These are phyloP conservation scores for Stenichneumon culpator DNA, from an alignment of 2,888 invertebrate species.

Conservation along the genomic window DNA sequence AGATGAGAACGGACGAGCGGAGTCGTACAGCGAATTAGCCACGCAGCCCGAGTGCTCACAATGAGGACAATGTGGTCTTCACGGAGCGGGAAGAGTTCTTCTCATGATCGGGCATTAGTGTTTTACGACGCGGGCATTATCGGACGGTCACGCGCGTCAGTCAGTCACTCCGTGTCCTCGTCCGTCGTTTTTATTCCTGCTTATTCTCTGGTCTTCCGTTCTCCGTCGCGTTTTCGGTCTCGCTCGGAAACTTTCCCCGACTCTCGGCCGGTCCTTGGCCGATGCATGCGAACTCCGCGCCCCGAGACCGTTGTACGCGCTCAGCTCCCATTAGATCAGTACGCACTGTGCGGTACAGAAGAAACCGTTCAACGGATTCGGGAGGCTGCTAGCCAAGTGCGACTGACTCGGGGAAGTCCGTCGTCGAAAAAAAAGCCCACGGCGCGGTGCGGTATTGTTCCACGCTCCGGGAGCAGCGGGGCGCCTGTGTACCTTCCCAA, in stretches of 20 bases:
- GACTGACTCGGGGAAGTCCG: constrained; percentile 38
- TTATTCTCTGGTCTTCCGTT: constrained; percentile 25
- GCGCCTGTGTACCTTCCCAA: not conserved
- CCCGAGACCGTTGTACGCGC: constrained; percentile 12
- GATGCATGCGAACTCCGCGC: constrained; percentile 2
- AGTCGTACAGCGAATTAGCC: constrained; percentile 74
- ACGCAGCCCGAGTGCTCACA: constrained; percentile 74
- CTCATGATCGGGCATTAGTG: constrained; percentile 84
- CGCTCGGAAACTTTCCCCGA: constrained; percentile 38
- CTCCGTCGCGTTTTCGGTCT: constrained; percentile 8
- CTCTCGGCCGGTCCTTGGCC: constrained; percentile 3
- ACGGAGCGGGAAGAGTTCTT: constrained; percentile 72
- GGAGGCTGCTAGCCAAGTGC: constrained; percentile 18
- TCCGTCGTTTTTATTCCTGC: constrained; percentile 52
- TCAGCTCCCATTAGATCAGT: constrained; percentile 39
- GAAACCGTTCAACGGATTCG: constrained; percentile 5
- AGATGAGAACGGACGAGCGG: constrained; percentile 55
- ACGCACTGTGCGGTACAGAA: not conserved
- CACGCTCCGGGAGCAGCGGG: constrained; percentile 8
- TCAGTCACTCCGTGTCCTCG: constrained; percentile 69
- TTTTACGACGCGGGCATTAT: constrained; percentile 82
- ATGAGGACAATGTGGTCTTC: constrained; percentile 74
- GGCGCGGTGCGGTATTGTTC: constrained; percentile 15
- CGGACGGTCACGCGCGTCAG: constrained; percentile 81
- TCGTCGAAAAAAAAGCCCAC: constrained; percentile 19